Base-by-base conservation (phyloP, 1,140 invertebrate species). In the Thrips palmi region DNA sequence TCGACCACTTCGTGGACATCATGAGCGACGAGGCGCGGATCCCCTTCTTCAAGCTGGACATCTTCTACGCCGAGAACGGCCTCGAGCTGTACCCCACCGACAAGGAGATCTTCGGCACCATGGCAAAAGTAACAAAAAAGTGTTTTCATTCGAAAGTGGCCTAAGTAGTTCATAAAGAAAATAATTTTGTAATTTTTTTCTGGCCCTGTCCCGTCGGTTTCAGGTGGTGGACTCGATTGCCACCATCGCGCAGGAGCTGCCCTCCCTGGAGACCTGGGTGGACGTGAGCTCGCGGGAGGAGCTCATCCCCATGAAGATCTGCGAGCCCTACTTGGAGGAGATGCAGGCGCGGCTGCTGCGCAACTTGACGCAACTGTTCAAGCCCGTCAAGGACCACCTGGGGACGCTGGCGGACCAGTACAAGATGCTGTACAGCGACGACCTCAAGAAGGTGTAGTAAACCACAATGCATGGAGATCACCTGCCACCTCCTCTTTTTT, bases 31-130 rank as follows among this genome's bases (percentile, higher is more conserved):
- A 46, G 3, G 40, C 51, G 1, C 47, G 46, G 2, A 56, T 68
- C 15, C 70, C 70, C 3, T 55, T 59, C 39, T 47, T 73, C 3
- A 57, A 60, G 39, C 15, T 73, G 6, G 52, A 54, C 6, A 32
- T 65, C 8, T 53, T 51, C 29, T 65, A 57, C 42, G 47, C 56
- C 33, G 52, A 56, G 22, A 45, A 53, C 4, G 41, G 51, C 2
- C 40, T 60, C 2, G 56, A 53, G 2, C 37, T 60, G 6, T 51
- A 45, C 31, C 64, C 64, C 6, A 52, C 45, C 21, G 45, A 63
- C 2, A 38, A 33, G 1, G 53, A 58, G 8, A 49, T 67, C 18
- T 43, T 52, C 15, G 20, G 40, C 0, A 46, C n/a, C n/a, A n/a
- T n/a, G 40, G 1, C n/a, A n/a, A n/a, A n/a, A n/a, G n/a, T n/a